Conservation (phyloP, 2,797 vertebrate genomes). For the Pseudotriccus pelzelni region DNA sequence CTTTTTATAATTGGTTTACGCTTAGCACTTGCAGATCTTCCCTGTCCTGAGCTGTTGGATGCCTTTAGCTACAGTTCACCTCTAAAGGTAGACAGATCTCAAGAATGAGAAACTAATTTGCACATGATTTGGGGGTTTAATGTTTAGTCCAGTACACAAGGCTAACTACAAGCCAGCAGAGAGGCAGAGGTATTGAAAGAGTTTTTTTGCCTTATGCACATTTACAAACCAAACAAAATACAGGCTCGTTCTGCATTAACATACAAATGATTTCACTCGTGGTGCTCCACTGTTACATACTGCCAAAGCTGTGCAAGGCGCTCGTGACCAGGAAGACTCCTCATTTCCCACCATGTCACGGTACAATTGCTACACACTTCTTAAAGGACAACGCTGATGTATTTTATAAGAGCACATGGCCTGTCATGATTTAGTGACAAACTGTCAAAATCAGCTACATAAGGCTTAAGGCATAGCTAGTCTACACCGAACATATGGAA, state of each 20-base stretch:
- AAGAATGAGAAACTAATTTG: background rate
- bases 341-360: background rate
- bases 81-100: background rate
- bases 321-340: background rate
- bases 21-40: background rate
- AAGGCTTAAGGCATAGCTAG: background rate
- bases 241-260: background rate
- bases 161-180: background rate
- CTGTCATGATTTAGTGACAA: background rate
- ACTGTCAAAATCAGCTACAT: background rate
- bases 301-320: background rate
- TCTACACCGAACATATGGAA: background rate
- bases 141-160: background rate
- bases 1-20: slow-evolving; percentile 3
- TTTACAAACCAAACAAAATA: background rate
- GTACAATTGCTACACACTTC: background rate
- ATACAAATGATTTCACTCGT: background rate
- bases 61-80: background rate
- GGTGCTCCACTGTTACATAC: background rate
- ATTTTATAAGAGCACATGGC: background rate
- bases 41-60: background rate
- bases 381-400: background rate
- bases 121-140: background rate
- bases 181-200: background rate
- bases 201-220: background rate